Percentiles rank a stretch among this genome's conserved stretches.
Evolutionary conservation across 2,888 invertebrate species (phyloP).

Genomic region (Xanthia icteritia): DNA sequence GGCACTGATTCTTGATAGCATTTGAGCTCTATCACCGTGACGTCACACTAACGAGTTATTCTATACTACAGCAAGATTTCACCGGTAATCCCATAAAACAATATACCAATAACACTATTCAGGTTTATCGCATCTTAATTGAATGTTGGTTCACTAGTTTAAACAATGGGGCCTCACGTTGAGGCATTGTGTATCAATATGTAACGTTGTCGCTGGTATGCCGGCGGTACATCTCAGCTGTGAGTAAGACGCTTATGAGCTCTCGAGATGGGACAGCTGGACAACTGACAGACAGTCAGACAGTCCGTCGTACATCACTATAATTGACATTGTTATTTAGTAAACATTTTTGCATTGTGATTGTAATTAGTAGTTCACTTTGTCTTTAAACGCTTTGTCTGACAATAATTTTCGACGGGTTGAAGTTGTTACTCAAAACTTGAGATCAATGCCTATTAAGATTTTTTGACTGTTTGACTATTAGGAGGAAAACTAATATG

Average conservation of each 20-base stretch:
- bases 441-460: conserved; percentile 36
- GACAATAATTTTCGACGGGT: conserved; percentile 14
- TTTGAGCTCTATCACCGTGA: conserved; percentile 16
- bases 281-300: conserved; percentile 47
- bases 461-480: conserved; percentile 10
- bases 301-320: conserved; percentile 27
- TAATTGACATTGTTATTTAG: conserved; percentile 27
- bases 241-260: conserved; percentile 45
- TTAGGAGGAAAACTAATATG: not conserved
- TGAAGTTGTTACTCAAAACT: conserved; percentile 38
- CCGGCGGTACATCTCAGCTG: conserved; percentile 41
- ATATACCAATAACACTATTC: conserved; percentile 35
- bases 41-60: not conserved
- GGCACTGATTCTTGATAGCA: conserved; percentile 14
- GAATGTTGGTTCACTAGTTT: conserved; percentile 22
- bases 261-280: conserved; percentile 27
- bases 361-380: conserved; percentile 53
- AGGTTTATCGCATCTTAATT: conserved; percentile 40
- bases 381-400: conserved; percentile 30
- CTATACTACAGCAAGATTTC: conserved; percentile 5
- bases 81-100: conserved; percentile 16
- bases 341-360: conserved; percentile 45
- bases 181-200: conserved; percentile 54
- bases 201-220: conserved; percentile 24
- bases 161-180: conserved; percentile 46